Percentiles rank a stretch among this genome's conserved stretches.
Conservation (phyloP, 1,140 invertebrate species). For the Drosophila parabipectinata region DNA sequence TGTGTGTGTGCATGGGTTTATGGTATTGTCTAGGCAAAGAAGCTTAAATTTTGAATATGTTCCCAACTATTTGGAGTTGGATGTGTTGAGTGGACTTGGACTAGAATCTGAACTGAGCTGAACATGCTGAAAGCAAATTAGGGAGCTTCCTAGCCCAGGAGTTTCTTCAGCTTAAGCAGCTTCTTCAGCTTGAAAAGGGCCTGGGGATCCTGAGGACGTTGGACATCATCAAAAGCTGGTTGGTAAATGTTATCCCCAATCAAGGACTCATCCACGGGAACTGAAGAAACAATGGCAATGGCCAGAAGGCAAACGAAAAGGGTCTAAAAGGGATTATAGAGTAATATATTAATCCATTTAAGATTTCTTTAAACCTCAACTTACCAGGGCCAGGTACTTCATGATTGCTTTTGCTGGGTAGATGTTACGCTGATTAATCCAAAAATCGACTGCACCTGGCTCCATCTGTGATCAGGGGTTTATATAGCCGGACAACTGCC, state of each 20-base stretch:
- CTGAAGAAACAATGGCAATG: conserved; percentile 62
- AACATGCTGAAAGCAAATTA: background rate
- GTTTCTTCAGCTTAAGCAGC: conserved; percentile 74
- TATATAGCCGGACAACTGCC: conserved; percentile 56
- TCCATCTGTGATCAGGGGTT: conserved; percentile 34
- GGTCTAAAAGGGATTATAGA: conserved; percentile 43
- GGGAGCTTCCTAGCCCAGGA: conserved; percentile 57
- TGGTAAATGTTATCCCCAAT: conserved; percentile 70
- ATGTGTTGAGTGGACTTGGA: conserved; percentile 23
- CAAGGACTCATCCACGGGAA: conserved; percentile 72
- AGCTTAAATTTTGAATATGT: conserved; percentile 21
- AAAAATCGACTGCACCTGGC: conserved; percentile 69
- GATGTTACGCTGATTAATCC: conserved; percentile 64
- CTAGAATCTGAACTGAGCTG: conserved; percentile 45
- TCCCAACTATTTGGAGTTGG: conserved; percentile 15
- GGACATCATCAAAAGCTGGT: conserved; percentile 57
- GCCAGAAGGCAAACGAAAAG: conserved; percentile 67
- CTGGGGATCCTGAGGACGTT: conserved; percentile 70
- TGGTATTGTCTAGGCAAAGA: conserved; percentile 34
- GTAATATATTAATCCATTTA: background rate
- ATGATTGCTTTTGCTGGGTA: conserved; percentile 48
- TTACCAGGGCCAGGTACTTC: conserved; percentile 75
- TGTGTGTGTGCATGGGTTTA: conserved; percentile 17
- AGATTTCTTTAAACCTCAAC: conserved; percentile 16
- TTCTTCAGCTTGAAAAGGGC: conserved; percentile 81